Base-by-base conservation (phyloP, 2,888 invertebrate species). In the Choreutis nemorana region DNA sequence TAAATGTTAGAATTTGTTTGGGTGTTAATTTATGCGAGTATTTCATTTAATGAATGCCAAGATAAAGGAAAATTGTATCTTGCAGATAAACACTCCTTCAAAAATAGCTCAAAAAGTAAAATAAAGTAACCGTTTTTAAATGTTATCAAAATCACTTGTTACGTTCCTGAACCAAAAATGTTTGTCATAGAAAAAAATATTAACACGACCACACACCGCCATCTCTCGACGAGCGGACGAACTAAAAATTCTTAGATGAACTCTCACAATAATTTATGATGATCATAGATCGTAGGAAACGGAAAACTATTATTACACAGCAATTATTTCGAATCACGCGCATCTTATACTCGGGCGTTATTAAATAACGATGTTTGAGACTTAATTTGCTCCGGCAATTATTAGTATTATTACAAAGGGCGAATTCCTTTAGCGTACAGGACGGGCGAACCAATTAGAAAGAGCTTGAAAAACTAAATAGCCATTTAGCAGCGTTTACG, bases 381-480 rank as follows among this genome's bases (percentile, higher is more conserved):
- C 61, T 58, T 56, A 71, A 70, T 70, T 67, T 64, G 65, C 59
- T 49, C 44, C 37, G n/a, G 63, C 60, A 73, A 71, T 73, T 67
- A 70, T 63, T 51, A 55, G 63, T 57, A 59, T 67, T 65, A 70
- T 70, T 64, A 66, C 67, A 62, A 65, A 63, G 58, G 64, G 26
- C n/a, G 58, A 55, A 57, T 64, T 56, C 50, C 45, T n/a, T n/a
- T n/a, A n/a, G 49, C 49, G 52, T 54, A 70, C 45, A 43, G 48
- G 44, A 55, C 50, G 56, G 44, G 62, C 45, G 37, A n/a, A n/a
- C 58, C 71, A 73, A 67, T 77, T 75, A 73, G 73, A 73, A 73
- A 71, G 64, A 60, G 57, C 53, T 70, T 72, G 71, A 77, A 77
- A 78, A 78, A 77, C 63, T 56, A 60, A 73, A 72, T 67, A 63